Base-by-base conservation (phyloP, 2,113 vertebrate genomes). In the Serilophus lunatus region DNA sequence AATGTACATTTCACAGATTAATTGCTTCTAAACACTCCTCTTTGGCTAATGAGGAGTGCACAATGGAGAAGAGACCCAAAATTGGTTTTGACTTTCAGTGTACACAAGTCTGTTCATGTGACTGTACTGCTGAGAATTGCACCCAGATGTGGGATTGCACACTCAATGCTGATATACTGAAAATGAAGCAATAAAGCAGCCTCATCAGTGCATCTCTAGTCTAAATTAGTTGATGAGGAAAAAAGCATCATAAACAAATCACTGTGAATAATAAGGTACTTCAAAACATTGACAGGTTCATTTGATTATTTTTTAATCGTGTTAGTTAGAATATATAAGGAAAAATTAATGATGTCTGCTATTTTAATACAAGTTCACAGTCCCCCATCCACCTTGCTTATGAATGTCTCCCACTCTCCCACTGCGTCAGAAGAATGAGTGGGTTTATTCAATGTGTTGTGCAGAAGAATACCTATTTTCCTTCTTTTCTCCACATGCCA, bases 321-420 rank as follows among this genome's bases (percentile, higher is more conserved):
- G 20, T 65, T 96, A 81, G 96, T 95, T 95, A 87, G 76, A 83
- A 87, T 94, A 40, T 44, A 56, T 38, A 81, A 78, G 50, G 78
- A 80, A 93, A 84, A 44, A 17, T 38, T 93, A 82, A 87, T 84
- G 45, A 69, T 59, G 57, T 61, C n/a, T 82, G 16, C 24, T 90
- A 47, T 89, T 93, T 88, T 92, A 86, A 75, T 81, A 29, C 7
- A 71, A 54, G 86, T 57, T 70, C 78, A 70, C 50, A 80, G 89
- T 91, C 80, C 65, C 68, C 56, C 1, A 3, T 93, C 63, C 79
- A 63, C 65, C 53, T 57, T 82, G 49, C 35, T 65, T 91, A 72
- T 86, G 68, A 53, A 66, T 59, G 57, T 83, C 63, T 93, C 76
- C 81, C 74, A 82, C 70, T 89, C 68, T 92, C 54, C 51, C 80